Percentiles rank a stretch among this genome's conserved stretches.
Conservation (phyloP, 2,113 vertebrate species). For the Petrocephalus zakoni region DNA sequence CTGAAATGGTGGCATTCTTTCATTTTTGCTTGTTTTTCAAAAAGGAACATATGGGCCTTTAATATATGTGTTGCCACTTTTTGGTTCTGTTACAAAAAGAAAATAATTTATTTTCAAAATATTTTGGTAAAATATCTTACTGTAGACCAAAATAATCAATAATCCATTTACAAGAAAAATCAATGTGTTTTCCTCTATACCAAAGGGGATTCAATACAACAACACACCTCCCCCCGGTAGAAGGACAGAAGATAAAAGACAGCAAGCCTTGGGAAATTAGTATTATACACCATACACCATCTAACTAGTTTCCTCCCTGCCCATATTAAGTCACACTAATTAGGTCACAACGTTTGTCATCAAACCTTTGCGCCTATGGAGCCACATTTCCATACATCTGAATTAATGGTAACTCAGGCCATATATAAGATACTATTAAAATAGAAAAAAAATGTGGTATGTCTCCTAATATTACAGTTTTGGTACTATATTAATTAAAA, state of each 20-base stretch:
- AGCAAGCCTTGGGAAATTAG: not conserved
- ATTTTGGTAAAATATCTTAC: constrained; percentile 55
- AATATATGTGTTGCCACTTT: constrained; percentile 15
- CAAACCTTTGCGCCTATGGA: not conserved
- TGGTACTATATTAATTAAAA: constrained; percentile 15
- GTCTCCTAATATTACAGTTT: constrained; percentile 16
- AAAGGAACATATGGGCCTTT: constrained; percentile 15
- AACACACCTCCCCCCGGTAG: not conserved
- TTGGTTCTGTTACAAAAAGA: constrained; percentile 37
- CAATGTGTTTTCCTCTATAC: constrained; percentile 29
- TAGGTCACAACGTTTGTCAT: not conserved
- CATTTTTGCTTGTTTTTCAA: constrained; percentile 22
- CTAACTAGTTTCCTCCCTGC: not conserved
- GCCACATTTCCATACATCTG: not conserved
- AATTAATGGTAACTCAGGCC: not conserved
- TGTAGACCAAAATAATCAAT: constrained; percentile 43
- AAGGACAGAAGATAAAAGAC: not conserved
- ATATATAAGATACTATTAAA: not conserved
- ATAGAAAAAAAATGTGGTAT: not conserved
- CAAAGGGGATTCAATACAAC: constrained; percentile 9
- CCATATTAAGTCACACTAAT: constrained; percentile 2
- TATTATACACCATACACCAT: constrained; percentile 9
- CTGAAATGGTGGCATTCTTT: constrained; percentile 26
- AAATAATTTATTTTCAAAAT: constrained; percentile 57
- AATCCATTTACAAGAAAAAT: constrained; percentile 50